Percentiles rank a stretch among this genome's conserved stretches.
phyloP scores from a whole-genome alignment of 2,797 vertebrate genomes.

The Hephaestus fuliginosus region DNA sequence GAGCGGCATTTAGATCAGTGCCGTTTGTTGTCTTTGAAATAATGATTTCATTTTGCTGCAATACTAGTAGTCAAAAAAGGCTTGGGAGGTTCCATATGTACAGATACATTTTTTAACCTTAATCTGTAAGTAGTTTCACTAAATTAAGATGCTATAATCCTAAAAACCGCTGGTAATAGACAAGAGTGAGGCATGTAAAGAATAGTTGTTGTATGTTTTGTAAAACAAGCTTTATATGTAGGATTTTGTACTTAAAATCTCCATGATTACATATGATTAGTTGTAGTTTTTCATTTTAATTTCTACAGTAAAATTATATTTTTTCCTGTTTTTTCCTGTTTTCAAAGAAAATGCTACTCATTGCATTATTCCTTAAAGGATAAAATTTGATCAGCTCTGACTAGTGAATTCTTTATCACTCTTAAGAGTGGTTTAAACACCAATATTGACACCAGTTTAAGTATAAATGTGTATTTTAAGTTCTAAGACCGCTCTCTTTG shows the following conservation, averaged over 20 bases:
- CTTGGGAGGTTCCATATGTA: not conserved
- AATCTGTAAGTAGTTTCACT: not conserved
- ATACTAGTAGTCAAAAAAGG: slow-evolving; percentile 1
- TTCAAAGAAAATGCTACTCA: not conserved
- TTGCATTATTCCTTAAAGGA: not conserved
- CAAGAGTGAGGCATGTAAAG: not conserved
- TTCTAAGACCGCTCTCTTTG: not conserved
- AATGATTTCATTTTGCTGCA: slow-evolving; percentile 10
- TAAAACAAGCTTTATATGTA: not conserved
- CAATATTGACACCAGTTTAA: not conserved
- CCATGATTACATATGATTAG: not conserved
- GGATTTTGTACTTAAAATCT: not conserved
- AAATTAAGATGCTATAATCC: not conserved
- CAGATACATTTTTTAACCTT: not conserved
- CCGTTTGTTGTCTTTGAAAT: slow-evolving; percentile 26
- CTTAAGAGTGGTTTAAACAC: not conserved
- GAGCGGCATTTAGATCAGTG: slow-evolving; percentile 13
- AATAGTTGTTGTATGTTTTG: not conserved
- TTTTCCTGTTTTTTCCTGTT: not conserved
- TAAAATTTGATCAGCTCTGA: not conserved
- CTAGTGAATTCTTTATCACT: not conserved
- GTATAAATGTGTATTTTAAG: not conserved
- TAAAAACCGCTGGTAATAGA: not conserved
- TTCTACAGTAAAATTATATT: not conserved
- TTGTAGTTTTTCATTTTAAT: not conserved